These are phyloP conservation scores for Aphidoletes aphidimyza DNA, from an alignment of 2,888 invertebrate genomes.

Conservation along the genomic window DNA sequence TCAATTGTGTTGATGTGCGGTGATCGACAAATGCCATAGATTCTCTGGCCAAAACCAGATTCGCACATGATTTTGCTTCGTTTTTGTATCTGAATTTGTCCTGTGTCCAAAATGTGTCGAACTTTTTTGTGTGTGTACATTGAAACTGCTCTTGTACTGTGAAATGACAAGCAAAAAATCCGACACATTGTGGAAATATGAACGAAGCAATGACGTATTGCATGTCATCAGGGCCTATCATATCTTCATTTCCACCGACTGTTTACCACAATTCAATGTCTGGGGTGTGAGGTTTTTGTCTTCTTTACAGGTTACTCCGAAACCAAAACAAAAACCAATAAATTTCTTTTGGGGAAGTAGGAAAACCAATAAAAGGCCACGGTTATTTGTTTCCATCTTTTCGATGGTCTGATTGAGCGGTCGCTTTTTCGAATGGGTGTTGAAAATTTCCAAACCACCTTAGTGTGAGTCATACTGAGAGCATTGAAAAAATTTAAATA, in stretches of 20 bases:
- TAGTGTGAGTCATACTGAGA: no score
- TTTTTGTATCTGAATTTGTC: constrained; percentile 8
- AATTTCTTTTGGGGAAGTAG: no score
- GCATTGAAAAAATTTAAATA: no score
- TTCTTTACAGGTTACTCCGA: background rate
- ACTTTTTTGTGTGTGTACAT: background rate
- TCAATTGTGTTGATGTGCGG: constrained; percentile 24
- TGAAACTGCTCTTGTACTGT: background rate
- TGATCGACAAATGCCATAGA: background rate
- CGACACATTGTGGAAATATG: background rate
- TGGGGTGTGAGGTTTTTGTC: constrained; percentile 39
- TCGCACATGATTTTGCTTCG: constrained; percentile 17
- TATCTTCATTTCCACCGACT: constrained; percentile 22
- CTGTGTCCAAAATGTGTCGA: constrained; percentile 6
- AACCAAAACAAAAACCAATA: no score
- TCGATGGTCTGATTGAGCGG: background rate
- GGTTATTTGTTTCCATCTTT: no score
- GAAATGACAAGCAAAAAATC: constrained; percentile 33
- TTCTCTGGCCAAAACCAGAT: background rate
- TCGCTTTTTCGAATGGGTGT: background rate
- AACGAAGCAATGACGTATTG: constrained; percentile 4
- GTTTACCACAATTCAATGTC: background rate
- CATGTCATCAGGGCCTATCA: constrained; percentile 28
- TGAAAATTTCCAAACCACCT: background rate
- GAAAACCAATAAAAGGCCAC: constrained; percentile 6